These are phyloP conservation scores for Brachylomia viminalis DNA, from an alignment of 2,888 invertebrate species.

Conservation along the genomic window DNA sequence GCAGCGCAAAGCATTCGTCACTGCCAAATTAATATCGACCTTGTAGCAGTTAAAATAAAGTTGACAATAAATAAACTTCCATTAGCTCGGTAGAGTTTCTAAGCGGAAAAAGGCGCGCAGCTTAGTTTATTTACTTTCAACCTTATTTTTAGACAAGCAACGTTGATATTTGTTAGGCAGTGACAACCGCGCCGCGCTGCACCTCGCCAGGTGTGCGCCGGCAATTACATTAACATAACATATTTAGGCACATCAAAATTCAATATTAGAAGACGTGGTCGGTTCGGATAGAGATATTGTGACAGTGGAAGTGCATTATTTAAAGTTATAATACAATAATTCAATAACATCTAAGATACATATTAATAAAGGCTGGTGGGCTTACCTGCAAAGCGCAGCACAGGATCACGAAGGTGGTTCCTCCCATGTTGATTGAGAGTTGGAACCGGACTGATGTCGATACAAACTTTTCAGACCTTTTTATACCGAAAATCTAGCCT, in stretches of 20 bases:
- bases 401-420: constrained; percentile 86
- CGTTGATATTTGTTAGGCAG: too few species aligned
- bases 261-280: not conserved
- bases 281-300: not conserved
- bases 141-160: too few species aligned
- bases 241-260: not conserved
- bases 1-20: too few species aligned
- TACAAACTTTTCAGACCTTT: constrained; percentile 68
- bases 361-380: not conserved
- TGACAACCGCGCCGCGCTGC: too few species aligned
- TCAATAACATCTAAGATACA: not conserved
- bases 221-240: too few species aligned
- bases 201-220: too few species aligned
- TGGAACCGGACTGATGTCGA: constrained; percentile 85
- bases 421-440: constrained; percentile 87
- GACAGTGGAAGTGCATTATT: not conserved
- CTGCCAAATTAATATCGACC: too few species aligned
- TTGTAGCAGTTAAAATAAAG: too few species aligned
- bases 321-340: not conserved
- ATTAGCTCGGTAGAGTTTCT: too few species aligned
- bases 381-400: constrained; percentile 87
- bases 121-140: too few species aligned
- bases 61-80: too few species aligned
- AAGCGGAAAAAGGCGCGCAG: too few species aligned
- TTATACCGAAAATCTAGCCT: constrained; percentile 77